phyloP scores from a whole-genome alignment of 2,113 vertebrate genomes.

The Actenoides lindsayi region DNA sequence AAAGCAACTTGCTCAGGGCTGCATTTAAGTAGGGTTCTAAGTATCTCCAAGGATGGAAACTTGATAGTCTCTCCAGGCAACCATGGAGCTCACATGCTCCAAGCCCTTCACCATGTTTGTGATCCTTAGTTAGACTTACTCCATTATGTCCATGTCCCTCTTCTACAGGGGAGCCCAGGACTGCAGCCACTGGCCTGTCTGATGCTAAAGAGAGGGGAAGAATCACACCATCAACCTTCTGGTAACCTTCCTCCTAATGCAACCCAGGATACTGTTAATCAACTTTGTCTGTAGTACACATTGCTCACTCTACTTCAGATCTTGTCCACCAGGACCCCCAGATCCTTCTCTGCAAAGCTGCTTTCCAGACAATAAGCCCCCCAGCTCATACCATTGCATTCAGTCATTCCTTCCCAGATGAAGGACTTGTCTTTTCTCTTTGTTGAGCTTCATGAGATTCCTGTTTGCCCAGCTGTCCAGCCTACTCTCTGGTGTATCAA shows the following conservation, averaged over 20 bases:
- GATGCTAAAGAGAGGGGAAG: background rate
- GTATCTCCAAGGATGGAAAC: background rate
- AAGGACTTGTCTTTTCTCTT: background rate
- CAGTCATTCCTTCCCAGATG: background rate
- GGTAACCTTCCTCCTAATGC: background rate
- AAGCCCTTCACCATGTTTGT: background rate
- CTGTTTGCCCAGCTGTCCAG: background rate
- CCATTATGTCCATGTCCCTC: background rate
- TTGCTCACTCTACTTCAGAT: background rate
- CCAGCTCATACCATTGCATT: background rate
- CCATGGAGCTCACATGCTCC: background rate
- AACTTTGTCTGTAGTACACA: background rate
- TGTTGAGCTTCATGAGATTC: background rate
- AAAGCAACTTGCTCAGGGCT: background rate
- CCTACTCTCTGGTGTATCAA: background rate
- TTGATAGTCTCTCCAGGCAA: background rate
- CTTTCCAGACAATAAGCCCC: background rate
- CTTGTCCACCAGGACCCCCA: background rate
- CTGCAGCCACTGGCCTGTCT: background rate
- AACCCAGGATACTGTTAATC: background rate
- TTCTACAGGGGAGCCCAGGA: background rate
- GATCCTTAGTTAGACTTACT: background rate
- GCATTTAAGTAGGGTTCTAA: background rate
- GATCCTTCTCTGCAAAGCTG: background rate
- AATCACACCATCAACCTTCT: background rate